Conservation (phyloP, 2,113 vertebrate genomes). For the Mesocricetus auratus region DNA sequence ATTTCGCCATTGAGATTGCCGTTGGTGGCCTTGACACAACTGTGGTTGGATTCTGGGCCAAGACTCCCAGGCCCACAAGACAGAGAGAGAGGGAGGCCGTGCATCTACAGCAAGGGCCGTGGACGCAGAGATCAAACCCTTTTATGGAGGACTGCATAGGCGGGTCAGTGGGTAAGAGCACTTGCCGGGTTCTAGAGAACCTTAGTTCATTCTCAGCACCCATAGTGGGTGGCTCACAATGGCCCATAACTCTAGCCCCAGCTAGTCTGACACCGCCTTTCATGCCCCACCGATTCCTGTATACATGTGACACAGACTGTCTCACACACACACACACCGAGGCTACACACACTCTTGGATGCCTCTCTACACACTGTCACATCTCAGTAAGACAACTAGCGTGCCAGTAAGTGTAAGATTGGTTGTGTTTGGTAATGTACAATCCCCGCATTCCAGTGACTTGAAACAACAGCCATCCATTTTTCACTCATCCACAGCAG, state of each 20-base stretch:
- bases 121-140: background rate
- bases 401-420: background rate
- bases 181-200: background rate
- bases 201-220: background rate
- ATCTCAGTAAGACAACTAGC: background rate
- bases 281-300: background rate
- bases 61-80: conserved; percentile 28
- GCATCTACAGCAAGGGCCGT: background rate
- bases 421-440: background rate
- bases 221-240: background rate
- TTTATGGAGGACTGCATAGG: background rate
- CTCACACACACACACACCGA: background rate
- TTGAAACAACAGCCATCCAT: background rate
- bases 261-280: background rate
- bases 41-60: conserved; percentile 2
- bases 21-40: conserved; percentile 36
- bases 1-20: conserved; percentile 58
- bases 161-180: background rate
- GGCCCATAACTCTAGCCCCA: background rate
- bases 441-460: background rate
- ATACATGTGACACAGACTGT: background rate
- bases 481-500: background rate
- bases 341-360: background rate
- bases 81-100: background rate
- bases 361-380: background rate